Evolutionary conservation across 2,888 invertebrate genomes (phyloP).

Genomic region (Lithodes maja): DNA sequence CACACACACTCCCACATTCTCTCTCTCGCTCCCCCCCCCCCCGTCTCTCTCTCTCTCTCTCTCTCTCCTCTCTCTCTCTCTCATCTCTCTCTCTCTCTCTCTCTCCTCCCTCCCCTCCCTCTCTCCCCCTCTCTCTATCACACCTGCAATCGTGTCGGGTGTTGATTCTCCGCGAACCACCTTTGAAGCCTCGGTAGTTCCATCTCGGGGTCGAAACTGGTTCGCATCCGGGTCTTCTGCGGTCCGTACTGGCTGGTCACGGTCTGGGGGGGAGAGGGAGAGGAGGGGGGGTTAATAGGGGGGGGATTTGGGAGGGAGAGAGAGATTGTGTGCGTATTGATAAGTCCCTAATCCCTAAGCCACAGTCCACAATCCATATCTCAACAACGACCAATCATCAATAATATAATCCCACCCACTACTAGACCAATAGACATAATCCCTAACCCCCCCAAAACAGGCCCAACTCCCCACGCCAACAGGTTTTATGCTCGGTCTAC

Average conservation of each 20-base stretch:
- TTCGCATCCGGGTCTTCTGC: slow-evolving; percentile 91
- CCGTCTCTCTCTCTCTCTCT: not conserved
- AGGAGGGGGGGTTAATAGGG: not conserved
- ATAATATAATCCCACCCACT: not conserved
- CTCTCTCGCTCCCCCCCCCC: not conserved
- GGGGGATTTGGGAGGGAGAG: not conserved
- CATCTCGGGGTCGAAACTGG: slow-evolving; percentile 96
- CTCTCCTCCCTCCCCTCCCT: not conserved
- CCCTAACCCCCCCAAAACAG: not conserved
- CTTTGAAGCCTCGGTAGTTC: slow-evolving; percentile 96
- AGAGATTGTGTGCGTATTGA: not conserved
- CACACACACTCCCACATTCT: not conserved
- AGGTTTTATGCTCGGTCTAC: too few species aligned
- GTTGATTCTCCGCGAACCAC: slow-evolving; percentile 98
- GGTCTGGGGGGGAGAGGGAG: slow-evolving; percentile 33
- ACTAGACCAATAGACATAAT: not conserved
- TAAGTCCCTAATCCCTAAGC: not conserved
- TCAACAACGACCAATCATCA: not conserved
- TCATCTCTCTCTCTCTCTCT: not conserved
- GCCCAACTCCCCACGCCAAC: not conserved
- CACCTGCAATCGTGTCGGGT: slow-evolving; percentile 93
- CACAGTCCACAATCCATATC: not conserved
- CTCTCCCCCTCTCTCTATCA: not conserved
- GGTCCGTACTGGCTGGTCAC: slow-evolving; percentile 62
- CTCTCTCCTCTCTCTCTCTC: not conserved